Conservation (phyloP, 2,113 vertebrate genomes). For the Bagarius yarrelli region DNA sequence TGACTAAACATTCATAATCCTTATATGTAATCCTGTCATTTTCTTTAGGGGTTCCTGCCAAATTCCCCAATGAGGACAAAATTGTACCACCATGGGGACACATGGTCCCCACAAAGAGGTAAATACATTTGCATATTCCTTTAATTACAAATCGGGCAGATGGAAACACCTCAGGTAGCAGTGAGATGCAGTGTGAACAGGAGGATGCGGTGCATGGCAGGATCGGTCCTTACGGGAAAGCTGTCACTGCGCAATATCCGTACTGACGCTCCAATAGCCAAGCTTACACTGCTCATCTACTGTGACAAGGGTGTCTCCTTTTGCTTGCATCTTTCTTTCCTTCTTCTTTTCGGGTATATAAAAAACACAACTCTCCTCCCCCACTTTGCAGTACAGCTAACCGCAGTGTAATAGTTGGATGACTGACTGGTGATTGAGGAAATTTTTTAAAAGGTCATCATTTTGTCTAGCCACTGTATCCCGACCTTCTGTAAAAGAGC, state of each 20-base stretch:
- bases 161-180: conserved; percentile 52
- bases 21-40: conserved; percentile 7
- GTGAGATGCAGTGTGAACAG: conserved; percentile 51
- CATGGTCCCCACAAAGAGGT: not conserved
- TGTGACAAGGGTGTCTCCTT: conserved; percentile 10
- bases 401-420: not conserved
- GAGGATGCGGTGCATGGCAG: conserved; percentile 52
- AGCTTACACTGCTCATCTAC: conserved; percentile 28
- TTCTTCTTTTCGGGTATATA: conserved; percentile 25
- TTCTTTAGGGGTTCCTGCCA: not conserved
- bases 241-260: conserved; percentile 56
- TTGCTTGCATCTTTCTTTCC: conserved; percentile 34
- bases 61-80: not conserved
- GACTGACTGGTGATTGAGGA: not conserved
- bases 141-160: conserved; percentile 41
- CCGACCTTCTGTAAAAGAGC: not conserved
- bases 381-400: not conserved
- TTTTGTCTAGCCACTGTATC: not conserved
- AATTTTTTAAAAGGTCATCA: not conserved
- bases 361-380: too few species aligned
- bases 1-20: not conserved
- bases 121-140: conserved; percentile 24
- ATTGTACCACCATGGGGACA: not conserved
- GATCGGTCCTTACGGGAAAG: conserved; percentile 53
- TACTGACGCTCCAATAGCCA: conserved; percentile 59